These are phyloP conservation scores for Drosophila prostipennis DNA, from an alignment of 2,888 invertebrate species.

Conservation along the genomic window DNA sequence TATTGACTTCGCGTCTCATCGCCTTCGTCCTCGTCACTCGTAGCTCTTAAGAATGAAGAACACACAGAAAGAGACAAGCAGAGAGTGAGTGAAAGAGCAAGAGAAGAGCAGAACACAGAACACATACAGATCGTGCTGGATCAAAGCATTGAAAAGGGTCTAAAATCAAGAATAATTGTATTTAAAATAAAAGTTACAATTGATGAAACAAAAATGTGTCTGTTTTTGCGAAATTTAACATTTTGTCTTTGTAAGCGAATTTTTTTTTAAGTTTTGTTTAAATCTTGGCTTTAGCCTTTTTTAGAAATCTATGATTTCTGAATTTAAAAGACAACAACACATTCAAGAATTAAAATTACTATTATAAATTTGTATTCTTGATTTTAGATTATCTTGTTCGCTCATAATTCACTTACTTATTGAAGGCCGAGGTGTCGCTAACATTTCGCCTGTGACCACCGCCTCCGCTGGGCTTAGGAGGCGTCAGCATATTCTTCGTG, in stretches of 20 bases:
- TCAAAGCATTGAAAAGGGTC: conserved; percentile 12
- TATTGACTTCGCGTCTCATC: conserved; percentile 69
- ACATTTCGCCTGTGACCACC: conserved; percentile 90
- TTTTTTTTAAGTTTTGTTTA: too few relatives aligned
- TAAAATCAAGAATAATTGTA: conserved; percentile 9
- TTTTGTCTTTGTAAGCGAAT: too few relatives aligned
- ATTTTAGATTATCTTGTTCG: conserved; percentile 12
- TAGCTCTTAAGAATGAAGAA: conserved; percentile 50
- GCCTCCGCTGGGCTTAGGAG: conserved; percentile 72
- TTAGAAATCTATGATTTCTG: too few relatives aligned
- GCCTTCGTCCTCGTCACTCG: conserved; percentile 49
- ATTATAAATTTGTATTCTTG: background rate
- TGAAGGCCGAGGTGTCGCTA: conserved; percentile 93
- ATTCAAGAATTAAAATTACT: background rate
- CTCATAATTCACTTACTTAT: conserved; percentile 87
- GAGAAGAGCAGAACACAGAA: conserved; percentile 65
- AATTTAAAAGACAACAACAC: background rate
- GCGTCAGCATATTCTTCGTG: conserved; percentile 80
- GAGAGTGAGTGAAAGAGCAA: conserved; percentile 47
- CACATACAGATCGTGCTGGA: conserved; percentile 55
- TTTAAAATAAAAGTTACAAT: background rate
- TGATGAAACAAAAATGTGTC: background rate
- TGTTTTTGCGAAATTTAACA: too few relatives aligned
- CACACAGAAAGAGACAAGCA: conserved; percentile 43
- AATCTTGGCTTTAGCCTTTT: too few relatives aligned